Evolutionary conservation across 2,888 invertebrate species (phyloP), one percentile per base, ranked within the genome.

Genomic region (Mesochorus sp.): DNA sequence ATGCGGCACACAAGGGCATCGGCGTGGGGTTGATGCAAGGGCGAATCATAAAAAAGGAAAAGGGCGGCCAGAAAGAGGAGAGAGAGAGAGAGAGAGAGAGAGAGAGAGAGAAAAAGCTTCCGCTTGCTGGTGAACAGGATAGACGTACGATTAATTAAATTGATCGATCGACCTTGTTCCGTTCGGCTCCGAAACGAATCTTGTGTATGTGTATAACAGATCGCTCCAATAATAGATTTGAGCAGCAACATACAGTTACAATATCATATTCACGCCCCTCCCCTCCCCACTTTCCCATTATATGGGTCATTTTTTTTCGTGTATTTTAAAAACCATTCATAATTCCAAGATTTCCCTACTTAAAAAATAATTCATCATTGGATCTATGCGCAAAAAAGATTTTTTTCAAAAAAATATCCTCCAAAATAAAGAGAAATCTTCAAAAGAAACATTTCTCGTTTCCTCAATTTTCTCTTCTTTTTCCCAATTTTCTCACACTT

Each of bases 121-220:
- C 14, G 28, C 47, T 24, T 17, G 51, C 57, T 19, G 61, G 53
- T 12, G 44, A 28, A n/a, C 6, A 64, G 49, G 55, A 42, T 6
- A 68, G 67, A 73, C 49, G 55, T 68, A 51, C 73, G 77, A 68
- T 73, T 77, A 77, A 77, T 77, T 77, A 77, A 77, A 68, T 77
- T 73, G 77, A 77, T 77, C 77, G 77, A 73, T 73, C 67, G 73
- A 73, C 77, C 77, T 77, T 73, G 77, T 73, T 62, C 44, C 55
- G 67, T 67, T 44, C 62, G 47, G 31, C 34, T 39, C 10, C 47
- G 39, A 17, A 53, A 68, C 53, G 61, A 68, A 61, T 75, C 44
- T 49, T 55, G n/a, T 49, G 17, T 34, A 37, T 14, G 39, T 67
- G 19, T 47, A 57, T 57, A 64, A 59, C 51, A 61, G 31, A 67